Conservation (phyloP, 2,797 vertebrate species). For the Ciconia nigra region DNA sequence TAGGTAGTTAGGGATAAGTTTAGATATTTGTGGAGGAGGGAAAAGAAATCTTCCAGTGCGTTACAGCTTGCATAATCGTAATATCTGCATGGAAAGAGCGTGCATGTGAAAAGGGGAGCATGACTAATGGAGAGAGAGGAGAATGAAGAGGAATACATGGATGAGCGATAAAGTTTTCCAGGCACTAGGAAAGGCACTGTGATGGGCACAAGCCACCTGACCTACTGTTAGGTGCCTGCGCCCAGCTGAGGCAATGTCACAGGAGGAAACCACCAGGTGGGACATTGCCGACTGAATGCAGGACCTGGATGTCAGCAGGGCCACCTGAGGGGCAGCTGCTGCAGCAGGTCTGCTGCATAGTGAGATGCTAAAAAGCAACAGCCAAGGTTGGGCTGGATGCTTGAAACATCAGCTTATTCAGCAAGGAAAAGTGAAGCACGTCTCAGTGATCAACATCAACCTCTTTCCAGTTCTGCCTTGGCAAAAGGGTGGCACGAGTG, state of each 20-base stretch:
- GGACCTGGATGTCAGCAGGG: neutral
- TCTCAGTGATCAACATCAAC: neutral
- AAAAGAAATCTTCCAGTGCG: neutral
- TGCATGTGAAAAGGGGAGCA: neutral
- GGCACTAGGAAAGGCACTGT: neutral
- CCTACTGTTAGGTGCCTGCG: neutral
- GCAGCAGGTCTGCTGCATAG: neutral
- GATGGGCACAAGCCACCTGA: neutral
- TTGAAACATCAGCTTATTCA: neutral
- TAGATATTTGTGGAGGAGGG: slow-evolving; percentile 20
- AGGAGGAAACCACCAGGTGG: neutral
- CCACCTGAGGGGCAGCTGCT: neutral
- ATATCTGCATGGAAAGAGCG: neutral
- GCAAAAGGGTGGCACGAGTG: neutral
- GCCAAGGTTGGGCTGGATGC: neutral
- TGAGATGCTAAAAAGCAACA: neutral
- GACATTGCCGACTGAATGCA: accelerated
- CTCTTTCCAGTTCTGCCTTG: neutral
- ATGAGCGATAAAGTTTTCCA: neutral
- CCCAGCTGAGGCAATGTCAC: neutral
- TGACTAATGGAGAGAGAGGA: neutral
- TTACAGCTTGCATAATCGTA: neutral
- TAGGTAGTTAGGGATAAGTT: slow-evolving; percentile 15
- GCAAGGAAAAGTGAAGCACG: neutral
- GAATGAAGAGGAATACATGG: neutral